Evolutionary conservation across 1,140 invertebrate species (phyloP).

Genomic region (Drosophila sulfurigaster): DNA sequence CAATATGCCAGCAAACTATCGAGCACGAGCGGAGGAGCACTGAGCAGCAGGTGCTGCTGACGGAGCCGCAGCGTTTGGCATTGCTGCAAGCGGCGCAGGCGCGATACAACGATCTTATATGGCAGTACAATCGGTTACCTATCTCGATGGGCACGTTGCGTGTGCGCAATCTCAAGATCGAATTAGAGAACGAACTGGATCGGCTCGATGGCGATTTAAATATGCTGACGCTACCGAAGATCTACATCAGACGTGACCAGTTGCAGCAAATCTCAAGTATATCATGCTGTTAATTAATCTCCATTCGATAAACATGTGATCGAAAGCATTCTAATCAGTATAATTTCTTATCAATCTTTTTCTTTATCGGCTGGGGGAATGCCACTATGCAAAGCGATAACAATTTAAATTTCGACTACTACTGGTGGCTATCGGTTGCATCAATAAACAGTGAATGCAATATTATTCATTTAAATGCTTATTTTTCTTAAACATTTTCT

Average conservation of each 20-base stretch:
- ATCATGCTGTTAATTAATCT: slow-evolving; percentile 15
- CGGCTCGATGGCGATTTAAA: slow-evolving; percentile 53
- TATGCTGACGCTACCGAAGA: slow-evolving; percentile 33
- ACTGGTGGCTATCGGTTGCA: too few relatives aligned
- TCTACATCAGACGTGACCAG: slow-evolving; percentile 39
- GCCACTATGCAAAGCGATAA: not conserved
- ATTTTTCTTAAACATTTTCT: too few relatives aligned
- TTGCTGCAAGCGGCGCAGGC: slow-evolving; percentile 36
- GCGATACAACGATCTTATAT: slow-evolving; percentile 46
- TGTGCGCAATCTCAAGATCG: slow-evolving; percentile 60
- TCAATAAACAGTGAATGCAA: too few relatives aligned
- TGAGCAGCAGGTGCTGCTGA: slow-evolving; percentile 24
- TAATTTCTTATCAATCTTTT: not conserved
- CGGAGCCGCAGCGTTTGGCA: slow-evolving; percentile 34
- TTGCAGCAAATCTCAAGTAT: slow-evolving; percentile 39
- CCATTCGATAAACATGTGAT: not conserved
- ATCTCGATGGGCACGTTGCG: slow-evolving; percentile 62
- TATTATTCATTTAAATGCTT: too few relatives aligned
- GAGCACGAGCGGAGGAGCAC: not conserved
- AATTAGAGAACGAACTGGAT: slow-evolving; percentile 61
- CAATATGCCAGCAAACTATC: too few relatives aligned
- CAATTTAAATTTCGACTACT: not conserved
- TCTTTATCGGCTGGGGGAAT: not conserved
- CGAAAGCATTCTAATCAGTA: not conserved
- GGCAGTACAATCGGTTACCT: slow-evolving; percentile 63